Conservation (phyloP, 2,888 invertebrate genomes). For the Lutraria lutraria region DNA sequence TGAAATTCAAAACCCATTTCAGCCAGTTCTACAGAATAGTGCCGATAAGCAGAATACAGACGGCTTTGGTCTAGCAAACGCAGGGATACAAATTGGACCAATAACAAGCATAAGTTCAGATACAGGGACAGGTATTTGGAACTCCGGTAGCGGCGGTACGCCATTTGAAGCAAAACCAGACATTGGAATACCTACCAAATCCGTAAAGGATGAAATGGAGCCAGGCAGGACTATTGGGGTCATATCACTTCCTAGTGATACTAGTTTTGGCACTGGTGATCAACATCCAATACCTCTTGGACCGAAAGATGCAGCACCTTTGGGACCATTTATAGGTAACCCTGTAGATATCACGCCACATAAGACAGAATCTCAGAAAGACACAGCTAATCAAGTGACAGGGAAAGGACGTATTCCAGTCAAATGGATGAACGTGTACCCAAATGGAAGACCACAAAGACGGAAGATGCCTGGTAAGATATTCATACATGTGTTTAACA, state of each 20-base stretch:
- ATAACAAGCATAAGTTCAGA: neutral
- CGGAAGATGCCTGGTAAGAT: neutral
- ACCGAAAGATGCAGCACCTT: neutral
- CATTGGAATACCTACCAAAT: neutral
- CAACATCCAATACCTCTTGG: neutral
- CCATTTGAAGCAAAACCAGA: neutral
- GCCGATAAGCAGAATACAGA: neutral
- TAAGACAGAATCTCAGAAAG: neutral
- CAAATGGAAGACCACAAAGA: conserved; percentile 5
- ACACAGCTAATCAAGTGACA: neutral
- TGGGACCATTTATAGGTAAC: neutral
- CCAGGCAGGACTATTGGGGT: neutral
- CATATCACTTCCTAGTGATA: neutral
- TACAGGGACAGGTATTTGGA: neutral
- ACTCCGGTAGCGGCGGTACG: neutral
- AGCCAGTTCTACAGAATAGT: neutral
- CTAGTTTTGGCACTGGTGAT: neutral
- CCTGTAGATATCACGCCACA: neutral
- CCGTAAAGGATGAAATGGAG: neutral
- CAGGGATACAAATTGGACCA: neutral
- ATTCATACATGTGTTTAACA: neutral
- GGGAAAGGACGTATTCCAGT: neutral
- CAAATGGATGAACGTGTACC: conserved; percentile 34
- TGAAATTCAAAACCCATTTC: conserved; percentile 13
- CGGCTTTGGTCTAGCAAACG: neutral